Base-by-base conservation (phyloP, 1,140 invertebrate species). In the Lutraria rhynchaena region DNA sequence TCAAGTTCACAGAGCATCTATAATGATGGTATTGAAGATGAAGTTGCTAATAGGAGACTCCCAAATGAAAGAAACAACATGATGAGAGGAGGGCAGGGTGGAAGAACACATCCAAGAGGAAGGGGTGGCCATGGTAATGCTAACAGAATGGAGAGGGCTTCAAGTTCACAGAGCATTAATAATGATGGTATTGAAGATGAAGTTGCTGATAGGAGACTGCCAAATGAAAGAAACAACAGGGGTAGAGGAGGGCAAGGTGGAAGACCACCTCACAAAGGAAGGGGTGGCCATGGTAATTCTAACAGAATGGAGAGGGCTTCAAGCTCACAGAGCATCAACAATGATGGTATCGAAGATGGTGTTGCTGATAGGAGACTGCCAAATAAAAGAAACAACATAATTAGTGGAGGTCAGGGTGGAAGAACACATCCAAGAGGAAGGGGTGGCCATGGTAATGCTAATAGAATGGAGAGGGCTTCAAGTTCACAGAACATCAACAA, bases 301-400 rank as follows among this genome's bases (percentile, higher is more conserved):
- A 60, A 27, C n/a, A 44, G 24, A 27, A 49, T 35, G 46, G 9
- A 35, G 3, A 61, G 44, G 31, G 41, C 37, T 49, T 7, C n/a
- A 11, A 76, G 73, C 19, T 60, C 13, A 3, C 2, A 1, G 0
- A 61, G 73, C 49, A 61, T 49, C 29, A 46, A 33, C 13, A 76
- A 33, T 61, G 29, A 19, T 44, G 44, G 71, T 46, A 69, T 15
- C n/a, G 44, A 31, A 5, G 5, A 41, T 41, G 37, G 37, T 5
- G 15, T 7, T 41, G 37, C 5, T 7, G 37, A 15, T 7, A 41
- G 44, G 31, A 41, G 37, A 15, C 37, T 7, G 15, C 5, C 5
- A 55, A 27, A n/a, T 22, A n/a, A n/a, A 55, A n/a, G 19, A 55
- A 55, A n/a, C 19, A 22, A 19, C 4, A 7, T 7, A 27, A 7